Evolutionary conservation across 2,113 vertebrate genomes (phyloP).

Genomic region (Mesitornis unicolor): DNA sequence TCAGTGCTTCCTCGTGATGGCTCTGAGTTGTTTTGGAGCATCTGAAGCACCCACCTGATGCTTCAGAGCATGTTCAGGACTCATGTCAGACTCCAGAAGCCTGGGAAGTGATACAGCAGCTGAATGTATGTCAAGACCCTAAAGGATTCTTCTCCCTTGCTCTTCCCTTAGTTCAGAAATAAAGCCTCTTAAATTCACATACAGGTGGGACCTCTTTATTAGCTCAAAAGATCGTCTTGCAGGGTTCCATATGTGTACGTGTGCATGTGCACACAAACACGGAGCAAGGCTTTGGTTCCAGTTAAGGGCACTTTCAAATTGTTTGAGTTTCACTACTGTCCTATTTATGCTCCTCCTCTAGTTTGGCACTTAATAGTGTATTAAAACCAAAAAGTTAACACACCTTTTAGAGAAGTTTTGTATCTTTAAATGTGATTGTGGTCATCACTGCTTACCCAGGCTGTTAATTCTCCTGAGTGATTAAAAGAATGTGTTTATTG

Average conservation of each 20-base stretch:
- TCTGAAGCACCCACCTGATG: not conserved
- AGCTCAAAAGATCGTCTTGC: not conserved
- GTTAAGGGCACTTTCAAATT: not conserved
- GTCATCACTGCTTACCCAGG: not conserved
- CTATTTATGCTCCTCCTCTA: not conserved
- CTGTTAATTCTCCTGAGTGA: not conserved
- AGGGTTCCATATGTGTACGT: accelerated
- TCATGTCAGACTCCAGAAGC: not conserved
- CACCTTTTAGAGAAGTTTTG: not conserved
- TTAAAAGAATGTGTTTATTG: accelerated
- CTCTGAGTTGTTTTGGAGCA: not conserved
- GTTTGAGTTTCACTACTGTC: not conserved
- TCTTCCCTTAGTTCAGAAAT: not conserved
- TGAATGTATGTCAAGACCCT: not conserved
- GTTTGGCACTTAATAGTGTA: not conserved
- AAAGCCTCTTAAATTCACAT: not conserved
- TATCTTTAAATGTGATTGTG: not conserved
- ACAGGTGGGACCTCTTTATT: not conserved
- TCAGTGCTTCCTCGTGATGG: not conserved
- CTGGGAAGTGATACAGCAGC: not conserved
- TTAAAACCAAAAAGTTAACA: not conserved
- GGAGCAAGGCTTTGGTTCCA: not conserved
- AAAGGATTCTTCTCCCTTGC: not conserved
- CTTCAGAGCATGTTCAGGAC: not conserved
- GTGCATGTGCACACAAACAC: accelerated